Conservation (phyloP, 2,888 invertebrate species). For the Polietes domitor region DNA sequence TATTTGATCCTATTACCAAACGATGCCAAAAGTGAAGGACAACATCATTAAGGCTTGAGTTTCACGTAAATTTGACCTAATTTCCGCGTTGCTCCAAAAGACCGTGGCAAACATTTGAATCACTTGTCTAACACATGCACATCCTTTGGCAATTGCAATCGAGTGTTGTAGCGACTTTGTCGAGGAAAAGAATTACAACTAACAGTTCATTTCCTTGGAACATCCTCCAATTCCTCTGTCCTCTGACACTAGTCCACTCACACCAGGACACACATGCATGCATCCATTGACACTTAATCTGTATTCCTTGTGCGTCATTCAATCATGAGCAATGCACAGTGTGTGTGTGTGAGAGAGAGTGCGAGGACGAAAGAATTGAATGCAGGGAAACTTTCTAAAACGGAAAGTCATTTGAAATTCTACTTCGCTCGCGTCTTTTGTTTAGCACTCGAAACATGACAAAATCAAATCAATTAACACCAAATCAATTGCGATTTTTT, state of each 20-base stretch:
- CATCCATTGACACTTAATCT: slow-evolving; percentile 55
- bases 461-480: slow-evolving; percentile 72
- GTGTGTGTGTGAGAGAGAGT: background rate
- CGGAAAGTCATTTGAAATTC: slow-evolving; percentile 55
- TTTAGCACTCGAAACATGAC: slow-evolving; percentile 64
- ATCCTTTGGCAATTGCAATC: slow-evolving; percentile 58
- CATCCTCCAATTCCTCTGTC: slow-evolving; percentile 41
- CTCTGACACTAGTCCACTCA: background rate
- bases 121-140: background rate
- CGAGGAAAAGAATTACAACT: slow-evolving; percentile 17
- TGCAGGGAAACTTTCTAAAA: slow-evolving; percentile 6
- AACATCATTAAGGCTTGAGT: background rate
- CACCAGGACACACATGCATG: background rate
- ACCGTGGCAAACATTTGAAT: background rate
- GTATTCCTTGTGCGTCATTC: slow-evolving; percentile 60
- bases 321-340: slow-evolving; percentile 41
- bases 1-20: background rate
- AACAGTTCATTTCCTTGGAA: slow-evolving; percentile 63
- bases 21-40: background rate
- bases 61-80: slow-evolving; percentile 15
- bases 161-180: background rate
- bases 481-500: slow-evolving; percentile 69
- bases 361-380: background rate
- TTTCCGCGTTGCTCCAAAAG: background rate
- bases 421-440: slow-evolving; percentile 48